Percentiles rank a stretch among this genome's conserved stretches.
phyloP scores from a whole-genome alignment of 2,888 invertebrate species.

The Agrotis puta region DNA sequence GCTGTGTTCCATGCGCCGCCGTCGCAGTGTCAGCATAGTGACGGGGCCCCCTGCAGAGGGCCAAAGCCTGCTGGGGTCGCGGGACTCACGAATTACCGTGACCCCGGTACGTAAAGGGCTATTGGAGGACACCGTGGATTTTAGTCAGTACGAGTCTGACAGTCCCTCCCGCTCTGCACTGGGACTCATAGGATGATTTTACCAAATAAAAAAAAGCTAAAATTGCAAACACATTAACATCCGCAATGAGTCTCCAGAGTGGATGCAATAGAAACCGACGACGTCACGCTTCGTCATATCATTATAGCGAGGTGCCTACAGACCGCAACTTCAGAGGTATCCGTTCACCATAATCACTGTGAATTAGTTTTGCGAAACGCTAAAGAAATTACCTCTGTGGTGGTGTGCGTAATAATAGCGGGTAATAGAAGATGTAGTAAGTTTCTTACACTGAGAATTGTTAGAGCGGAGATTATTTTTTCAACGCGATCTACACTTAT shows the following conservation, averaged over 20 bases:
- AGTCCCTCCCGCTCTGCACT: too few relatives aligned
- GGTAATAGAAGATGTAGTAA: constrained; percentile 8
- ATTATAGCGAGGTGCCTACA: constrained; percentile 45
- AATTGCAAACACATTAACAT: constrained; percentile 26
- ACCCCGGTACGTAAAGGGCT: too few relatives aligned
- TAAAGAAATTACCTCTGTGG: constrained; percentile 36
- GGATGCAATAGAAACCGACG: constrained; percentile 44
- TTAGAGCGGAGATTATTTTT: background rate
- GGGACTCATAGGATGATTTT: too few relatives aligned
- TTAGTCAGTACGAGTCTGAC: too few relatives aligned
- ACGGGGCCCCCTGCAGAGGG: too few relatives aligned
- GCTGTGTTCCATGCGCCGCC: too few relatives aligned
- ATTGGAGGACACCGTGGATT: too few relatives aligned
- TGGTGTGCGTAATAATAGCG: constrained; percentile 26
- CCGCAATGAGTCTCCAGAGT: constrained; percentile 34
- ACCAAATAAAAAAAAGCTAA: too few relatives aligned
- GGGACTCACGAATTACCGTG: too few relatives aligned
- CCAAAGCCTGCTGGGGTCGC: too few relatives aligned
- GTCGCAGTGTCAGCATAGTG: too few relatives aligned
- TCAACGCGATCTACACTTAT: background rate
- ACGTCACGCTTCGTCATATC: constrained; percentile 14
- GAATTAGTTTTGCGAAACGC: constrained; percentile 60
- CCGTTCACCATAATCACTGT: constrained; percentile 59
- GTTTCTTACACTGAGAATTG: background rate
- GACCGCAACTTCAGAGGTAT: constrained; percentile 50